Evolutionary conservation across 2,113 vertebrate species (phyloP).

Genomic region (Monarcha castaneiventris): DNA sequence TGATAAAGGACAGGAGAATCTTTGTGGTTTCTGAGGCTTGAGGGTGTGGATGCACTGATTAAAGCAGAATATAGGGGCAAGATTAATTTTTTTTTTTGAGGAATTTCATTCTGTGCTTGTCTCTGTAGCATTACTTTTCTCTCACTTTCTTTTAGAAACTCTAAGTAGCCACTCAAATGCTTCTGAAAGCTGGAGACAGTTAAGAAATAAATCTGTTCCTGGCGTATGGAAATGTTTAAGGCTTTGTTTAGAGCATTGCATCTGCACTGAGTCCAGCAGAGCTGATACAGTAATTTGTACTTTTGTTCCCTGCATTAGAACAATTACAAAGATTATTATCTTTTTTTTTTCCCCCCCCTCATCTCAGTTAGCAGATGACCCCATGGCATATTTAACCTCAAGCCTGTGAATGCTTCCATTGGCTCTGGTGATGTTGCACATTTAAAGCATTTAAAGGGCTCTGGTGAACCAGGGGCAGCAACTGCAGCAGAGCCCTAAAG

Average conservation of each 20-base stretch:
- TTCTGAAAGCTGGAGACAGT: slow-evolving; percentile 13
- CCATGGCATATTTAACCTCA: not conserved
- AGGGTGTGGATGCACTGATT: not conserved
- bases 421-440: not conserved
- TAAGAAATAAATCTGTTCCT: not conserved
- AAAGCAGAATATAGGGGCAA: not conserved
- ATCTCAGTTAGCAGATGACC: not conserved
- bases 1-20: slow-evolving; percentile 2
- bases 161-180: not conserved
- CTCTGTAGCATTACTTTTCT: not conserved
- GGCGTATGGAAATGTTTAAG: not conserved
- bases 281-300: slow-evolving; percentile 15
- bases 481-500: not conserved
- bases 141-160: not conserved
- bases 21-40: slow-evolving; percentile 20
- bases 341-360: not conserved
- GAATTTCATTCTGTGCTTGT: not conserved
- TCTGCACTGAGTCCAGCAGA: not conserved
- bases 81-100: not conserved
- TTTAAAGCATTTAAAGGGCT: not conserved
- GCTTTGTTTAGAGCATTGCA: not conserved
- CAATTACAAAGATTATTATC: not conserved
- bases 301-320: not conserved
- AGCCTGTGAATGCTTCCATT: not conserved
- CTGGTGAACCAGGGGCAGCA: not conserved